Evolutionary conservation across 37 sponge, comb jelly and placozoan species (phyloP).

Genomic region (Mnemiopsis leidyi): DNA sequence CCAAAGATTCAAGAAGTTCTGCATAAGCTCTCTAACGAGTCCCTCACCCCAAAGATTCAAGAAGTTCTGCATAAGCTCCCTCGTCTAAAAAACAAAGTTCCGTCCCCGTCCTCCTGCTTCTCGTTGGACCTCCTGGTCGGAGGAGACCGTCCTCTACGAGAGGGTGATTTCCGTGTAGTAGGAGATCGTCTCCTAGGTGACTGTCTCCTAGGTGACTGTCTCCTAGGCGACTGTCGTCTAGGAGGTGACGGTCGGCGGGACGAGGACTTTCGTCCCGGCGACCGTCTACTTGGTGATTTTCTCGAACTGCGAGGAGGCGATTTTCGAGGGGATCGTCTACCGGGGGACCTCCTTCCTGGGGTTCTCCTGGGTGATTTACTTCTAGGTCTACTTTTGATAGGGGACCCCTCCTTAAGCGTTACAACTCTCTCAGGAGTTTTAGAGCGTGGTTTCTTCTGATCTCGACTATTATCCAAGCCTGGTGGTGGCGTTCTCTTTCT

Average conservation of each 20-base stretch:
- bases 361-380: background rate
- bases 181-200: background rate
- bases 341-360: background rate
- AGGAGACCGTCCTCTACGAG: background rate
- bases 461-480: background rate
- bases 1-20: background rate
- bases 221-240: background rate
- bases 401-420: background rate
- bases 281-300: background rate
- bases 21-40: too few species aligned
- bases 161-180: background rate
- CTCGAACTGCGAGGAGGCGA: background rate
- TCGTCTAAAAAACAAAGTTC: constrained; percentile 46
- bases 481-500: constrained; percentile 31
- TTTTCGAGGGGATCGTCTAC: background rate
- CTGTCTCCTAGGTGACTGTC: background rate
- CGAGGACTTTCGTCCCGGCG: background rate
- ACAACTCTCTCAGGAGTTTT: constrained; percentile 18
- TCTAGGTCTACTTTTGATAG: background rate
- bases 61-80: constrained; percentile 61
- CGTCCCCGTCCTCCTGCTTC: constrained; percentile 36
- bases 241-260: background rate
- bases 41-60: background rate
- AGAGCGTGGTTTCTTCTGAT: background rate
- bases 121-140: background rate